Conservation (phyloP, 2,113 vertebrate species). For the Ptilorrhoa leucosticta region DNA sequence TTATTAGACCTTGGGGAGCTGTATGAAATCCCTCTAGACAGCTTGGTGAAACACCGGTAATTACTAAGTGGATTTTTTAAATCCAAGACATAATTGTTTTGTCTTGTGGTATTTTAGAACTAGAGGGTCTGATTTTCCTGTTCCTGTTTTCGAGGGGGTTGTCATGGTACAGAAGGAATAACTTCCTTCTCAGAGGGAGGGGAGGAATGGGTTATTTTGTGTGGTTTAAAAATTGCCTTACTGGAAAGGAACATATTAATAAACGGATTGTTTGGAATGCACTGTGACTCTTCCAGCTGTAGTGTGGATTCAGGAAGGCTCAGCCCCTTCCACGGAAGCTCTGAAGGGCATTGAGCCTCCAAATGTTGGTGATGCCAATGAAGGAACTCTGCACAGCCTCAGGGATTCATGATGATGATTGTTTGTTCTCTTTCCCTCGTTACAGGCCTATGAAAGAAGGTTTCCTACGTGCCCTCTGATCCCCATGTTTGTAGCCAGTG, state of each 20-base stretch:
- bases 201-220: not conserved
- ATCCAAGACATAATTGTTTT: not conserved
- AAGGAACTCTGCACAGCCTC: not conserved
- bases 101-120: constrained; percentile 2
- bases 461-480: constrained; percentile 93
- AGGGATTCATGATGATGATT: not conserved
- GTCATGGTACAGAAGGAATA: not conserved
- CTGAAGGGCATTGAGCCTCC: not conserved
- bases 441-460: constrained; percentile 88
- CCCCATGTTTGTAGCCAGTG: constrained; percentile 93
- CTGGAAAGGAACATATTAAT: not conserved
- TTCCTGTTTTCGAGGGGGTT: not conserved
- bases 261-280: not conserved
- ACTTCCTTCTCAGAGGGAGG: not conserved
- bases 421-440: not conserved
- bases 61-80: not conserved
- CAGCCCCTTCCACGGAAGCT: not conserved
- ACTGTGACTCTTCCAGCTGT: not conserved
- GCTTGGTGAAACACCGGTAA: constrained; percentile 14
- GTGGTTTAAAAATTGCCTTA: not conserved
- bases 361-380: accelerated
- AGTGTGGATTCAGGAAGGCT: not conserved
- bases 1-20: constrained; percentile 24
- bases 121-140: not conserved
- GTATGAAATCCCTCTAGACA: not conserved